A percentile compares a stretch with the other conserved stretches of the same genome.
Evolutionary conservation across 2,113 vertebrate species (phyloP).

Genomic region (Upupa epops): DNA sequence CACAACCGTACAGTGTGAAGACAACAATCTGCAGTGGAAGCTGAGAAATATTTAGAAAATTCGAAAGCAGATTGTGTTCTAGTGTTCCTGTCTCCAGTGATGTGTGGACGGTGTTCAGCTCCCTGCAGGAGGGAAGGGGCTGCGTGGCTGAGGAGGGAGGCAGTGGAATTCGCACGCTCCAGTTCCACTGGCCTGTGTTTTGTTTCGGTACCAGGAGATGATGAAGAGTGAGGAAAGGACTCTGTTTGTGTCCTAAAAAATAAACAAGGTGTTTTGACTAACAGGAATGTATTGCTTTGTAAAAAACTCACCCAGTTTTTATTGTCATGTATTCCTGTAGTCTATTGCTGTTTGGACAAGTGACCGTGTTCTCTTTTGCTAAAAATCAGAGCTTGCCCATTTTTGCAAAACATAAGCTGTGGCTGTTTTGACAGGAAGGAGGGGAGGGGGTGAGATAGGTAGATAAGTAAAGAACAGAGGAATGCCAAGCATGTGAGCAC

Average conservation of each 20-base stretch:
- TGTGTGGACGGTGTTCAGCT: background rate
- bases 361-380: background rate
- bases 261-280: background rate
- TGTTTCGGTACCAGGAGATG: background rate
- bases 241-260: background rate
- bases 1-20: background rate
- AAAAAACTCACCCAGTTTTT: no score
- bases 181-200: background rate
- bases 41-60: slow-evolving; percentile 72
- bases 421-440: background rate
- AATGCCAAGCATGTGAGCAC: background rate
- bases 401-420: background rate
- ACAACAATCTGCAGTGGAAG: slow-evolving; percentile 51
- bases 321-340: background rate
- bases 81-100: slow-evolving; percentile 39
- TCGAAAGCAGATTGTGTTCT: slow-evolving; percentile 43
- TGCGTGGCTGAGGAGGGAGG: background rate
- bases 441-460: background rate
- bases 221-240: background rate
- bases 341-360: no score
- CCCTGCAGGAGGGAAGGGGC: background rate
- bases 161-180: background rate
- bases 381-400: background rate
- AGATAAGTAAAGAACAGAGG: background rate
- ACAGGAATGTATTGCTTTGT: background rate